These are phyloP conservation scores for Micromesistius poutassou DNA, from an alignment of 2,797 vertebrate species.

Conservation along the genomic window DNA sequence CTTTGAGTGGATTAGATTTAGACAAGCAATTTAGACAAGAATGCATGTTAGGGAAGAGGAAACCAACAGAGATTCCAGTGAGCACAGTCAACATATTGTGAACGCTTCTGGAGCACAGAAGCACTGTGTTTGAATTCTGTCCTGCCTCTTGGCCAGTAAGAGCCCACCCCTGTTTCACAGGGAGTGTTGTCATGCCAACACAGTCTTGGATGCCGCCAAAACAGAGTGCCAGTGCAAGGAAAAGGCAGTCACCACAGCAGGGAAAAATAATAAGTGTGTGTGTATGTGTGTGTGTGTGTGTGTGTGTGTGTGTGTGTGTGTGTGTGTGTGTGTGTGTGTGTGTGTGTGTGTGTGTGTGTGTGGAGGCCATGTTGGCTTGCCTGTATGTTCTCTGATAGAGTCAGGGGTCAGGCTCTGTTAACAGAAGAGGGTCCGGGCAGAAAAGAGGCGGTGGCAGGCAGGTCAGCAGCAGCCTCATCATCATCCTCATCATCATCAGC, in stretches of 20 bases:
- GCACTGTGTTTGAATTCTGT: slow-evolving; percentile 43
- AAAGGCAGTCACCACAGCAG: slow-evolving; percentile 20
- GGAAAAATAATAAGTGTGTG: neutral
- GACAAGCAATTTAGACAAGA: no score
- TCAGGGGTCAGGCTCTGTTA: neutral
- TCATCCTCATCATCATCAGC: no score
- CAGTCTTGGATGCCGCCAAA: slow-evolving; percentile 34
- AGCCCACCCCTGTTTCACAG: slow-evolving; percentile 47
- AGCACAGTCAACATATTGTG: slow-evolving; percentile 28
- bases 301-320: slow-evolving; percentile 14
- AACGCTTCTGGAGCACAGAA: slow-evolving; percentile 31
- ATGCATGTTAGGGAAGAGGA: no score
- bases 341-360: slow-evolving; percentile 4
- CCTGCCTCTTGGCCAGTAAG: slow-evolving; percentile 43
- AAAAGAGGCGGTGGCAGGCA: slow-evolving; percentile 3
- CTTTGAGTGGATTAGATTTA: no score
- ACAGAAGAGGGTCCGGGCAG: slow-evolving; percentile 29
- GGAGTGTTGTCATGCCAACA: slow-evolving; percentile 51
- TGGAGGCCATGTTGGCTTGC: no score
- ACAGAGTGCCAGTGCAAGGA: slow-evolving; percentile 29
- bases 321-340: slow-evolving; percentile 11
- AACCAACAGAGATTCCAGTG: slow-evolving; percentile 11
- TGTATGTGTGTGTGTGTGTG: neutral
- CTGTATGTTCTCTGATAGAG: neutral
- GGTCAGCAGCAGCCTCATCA: neutral